Conservation (phyloP, 2,797 vertebrate genomes). For the Sebastes miniatus region DNA sequence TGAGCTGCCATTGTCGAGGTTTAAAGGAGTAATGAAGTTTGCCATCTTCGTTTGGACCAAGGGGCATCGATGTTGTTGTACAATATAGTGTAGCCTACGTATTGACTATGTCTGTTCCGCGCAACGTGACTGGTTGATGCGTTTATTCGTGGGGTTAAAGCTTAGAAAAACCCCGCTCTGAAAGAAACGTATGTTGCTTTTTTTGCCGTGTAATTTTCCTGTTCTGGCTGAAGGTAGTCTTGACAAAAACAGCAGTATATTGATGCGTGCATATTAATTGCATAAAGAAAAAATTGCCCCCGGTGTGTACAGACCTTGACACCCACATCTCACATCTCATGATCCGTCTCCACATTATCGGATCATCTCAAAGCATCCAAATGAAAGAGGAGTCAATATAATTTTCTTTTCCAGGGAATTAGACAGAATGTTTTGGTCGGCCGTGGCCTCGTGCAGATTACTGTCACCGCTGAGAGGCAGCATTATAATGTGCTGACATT, state of each 20-base stretch:
- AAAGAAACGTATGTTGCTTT: too few relatives aligned
- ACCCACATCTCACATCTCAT: neutral
- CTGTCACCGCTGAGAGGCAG: neutral
- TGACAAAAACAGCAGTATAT: rapidly evolving
- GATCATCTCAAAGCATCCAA: neutral
- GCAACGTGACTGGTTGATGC: too few relatives aligned
- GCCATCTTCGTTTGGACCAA: neutral
- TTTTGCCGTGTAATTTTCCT: too few relatives aligned
- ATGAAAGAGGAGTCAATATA: neutral
- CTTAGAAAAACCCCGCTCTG: too few relatives aligned
- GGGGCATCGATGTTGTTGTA: neutral
- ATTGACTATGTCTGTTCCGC: neutral
- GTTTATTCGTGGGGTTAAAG: too few relatives aligned
- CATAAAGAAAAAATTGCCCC: too few relatives aligned
- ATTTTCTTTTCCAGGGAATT: slow-evolving; percentile 3
- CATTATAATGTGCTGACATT: slow-evolving; percentile 13
- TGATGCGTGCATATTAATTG: neutral
- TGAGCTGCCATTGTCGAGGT: neutral
- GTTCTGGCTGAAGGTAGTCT: neutral
- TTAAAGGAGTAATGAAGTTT: neutral
- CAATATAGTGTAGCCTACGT: neutral
- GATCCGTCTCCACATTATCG: neutral
- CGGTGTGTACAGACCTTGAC: too few relatives aligned
- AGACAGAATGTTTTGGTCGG: neutral
- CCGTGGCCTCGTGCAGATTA: neutral